Evolutionary conservation across 1,140 invertebrate species (phyloP).

Genomic region (Psix sp.): DNA sequence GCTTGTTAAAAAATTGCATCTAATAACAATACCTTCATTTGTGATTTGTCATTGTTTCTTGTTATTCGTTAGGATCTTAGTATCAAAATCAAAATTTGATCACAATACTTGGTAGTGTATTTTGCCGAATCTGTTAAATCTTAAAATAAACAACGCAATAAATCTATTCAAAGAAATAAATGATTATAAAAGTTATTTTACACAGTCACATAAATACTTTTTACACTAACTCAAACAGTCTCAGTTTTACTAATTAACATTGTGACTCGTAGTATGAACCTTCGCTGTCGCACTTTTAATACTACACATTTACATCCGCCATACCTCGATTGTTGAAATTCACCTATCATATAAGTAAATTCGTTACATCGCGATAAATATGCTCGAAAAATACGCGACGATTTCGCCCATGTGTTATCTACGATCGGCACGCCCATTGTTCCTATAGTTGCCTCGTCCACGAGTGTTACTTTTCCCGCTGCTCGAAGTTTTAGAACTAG

Average conservation of each 20-base stretch:
- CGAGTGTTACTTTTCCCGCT: conserved; percentile 77
- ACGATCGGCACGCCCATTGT: conserved; percentile 74
- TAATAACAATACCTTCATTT: too few relatives aligned
- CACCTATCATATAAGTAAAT: too few relatives aligned
- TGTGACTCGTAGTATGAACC: too few relatives aligned
- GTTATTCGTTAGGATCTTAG: too few relatives aligned
- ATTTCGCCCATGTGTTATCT: conserved; percentile 75
- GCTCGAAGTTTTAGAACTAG: conserved; percentile 64
- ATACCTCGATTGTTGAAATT: conserved; percentile 4
- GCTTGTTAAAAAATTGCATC: too few relatives aligned
- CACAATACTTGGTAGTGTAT: too few relatives aligned
- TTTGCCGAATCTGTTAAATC: too few relatives aligned
- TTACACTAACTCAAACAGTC: conserved; percentile 22
- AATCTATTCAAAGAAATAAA: conserved; percentile 3
- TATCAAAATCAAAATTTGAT: too few relatives aligned
- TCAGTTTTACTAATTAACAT: too few relatives aligned
- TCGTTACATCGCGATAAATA: conserved; percentile 2
- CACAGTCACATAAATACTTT: conserved; percentile 38
- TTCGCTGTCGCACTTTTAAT: too few relatives aligned
- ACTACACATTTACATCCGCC: conserved; percentile 21
- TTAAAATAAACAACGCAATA: neutral
- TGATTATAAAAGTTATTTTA: conserved; percentile 22
- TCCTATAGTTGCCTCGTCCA: conserved; percentile 77
- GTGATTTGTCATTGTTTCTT: too few relatives aligned
- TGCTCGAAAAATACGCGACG: conserved; percentile 7